These are phyloP conservation scores for Corydoras maculifer DNA, from an alignment of 2,113 vertebrate genomes.

Conservation along the genomic window DNA sequence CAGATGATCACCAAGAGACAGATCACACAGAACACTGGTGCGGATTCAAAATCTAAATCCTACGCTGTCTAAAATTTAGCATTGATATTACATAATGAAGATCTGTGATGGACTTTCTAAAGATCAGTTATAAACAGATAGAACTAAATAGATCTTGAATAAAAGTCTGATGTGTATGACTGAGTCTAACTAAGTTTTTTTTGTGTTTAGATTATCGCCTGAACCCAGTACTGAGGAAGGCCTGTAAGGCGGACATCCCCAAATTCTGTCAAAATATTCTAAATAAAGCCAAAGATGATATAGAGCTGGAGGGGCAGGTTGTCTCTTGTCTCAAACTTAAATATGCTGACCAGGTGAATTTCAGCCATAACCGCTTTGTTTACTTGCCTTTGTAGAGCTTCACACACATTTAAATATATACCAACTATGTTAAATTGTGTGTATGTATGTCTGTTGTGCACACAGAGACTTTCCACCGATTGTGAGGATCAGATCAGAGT, in stretches of 20 bases:
- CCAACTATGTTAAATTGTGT: too few relatives aligned
- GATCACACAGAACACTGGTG: constrained; percentile 97
- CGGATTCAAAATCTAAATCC: too few relatives aligned
- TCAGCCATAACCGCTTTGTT: too few relatives aligned
- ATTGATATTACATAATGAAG: too few relatives aligned
- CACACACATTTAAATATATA: neutral
- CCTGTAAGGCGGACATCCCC: constrained; percentile 96
- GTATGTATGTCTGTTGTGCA: constrained; percentile 18
- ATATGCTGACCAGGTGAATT: constrained; percentile 88
- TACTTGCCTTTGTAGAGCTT: neutral
- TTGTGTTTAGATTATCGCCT: constrained; percentile 80
- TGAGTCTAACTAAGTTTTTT: neutral
- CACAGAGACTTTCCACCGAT: constrained; percentile 86
- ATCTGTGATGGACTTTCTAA: too few relatives aligned
- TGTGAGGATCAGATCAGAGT: constrained; percentile 94
- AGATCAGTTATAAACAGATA: too few relatives aligned
- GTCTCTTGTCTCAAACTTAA: constrained; percentile 94
- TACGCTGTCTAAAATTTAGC: too few relatives aligned
- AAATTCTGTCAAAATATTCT: constrained; percentile 57
- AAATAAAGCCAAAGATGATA: constrained; percentile 82
- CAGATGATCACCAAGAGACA: constrained; percentile 98
- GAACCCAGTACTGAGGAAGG: constrained; percentile 89
- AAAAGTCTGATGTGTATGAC: neutral
- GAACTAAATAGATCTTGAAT: too few relatives aligned
- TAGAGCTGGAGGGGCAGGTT: constrained; percentile 89